phyloP scores from a whole-genome alignment of 2,888 invertebrate species.

The Zelleria hepariella region DNA sequence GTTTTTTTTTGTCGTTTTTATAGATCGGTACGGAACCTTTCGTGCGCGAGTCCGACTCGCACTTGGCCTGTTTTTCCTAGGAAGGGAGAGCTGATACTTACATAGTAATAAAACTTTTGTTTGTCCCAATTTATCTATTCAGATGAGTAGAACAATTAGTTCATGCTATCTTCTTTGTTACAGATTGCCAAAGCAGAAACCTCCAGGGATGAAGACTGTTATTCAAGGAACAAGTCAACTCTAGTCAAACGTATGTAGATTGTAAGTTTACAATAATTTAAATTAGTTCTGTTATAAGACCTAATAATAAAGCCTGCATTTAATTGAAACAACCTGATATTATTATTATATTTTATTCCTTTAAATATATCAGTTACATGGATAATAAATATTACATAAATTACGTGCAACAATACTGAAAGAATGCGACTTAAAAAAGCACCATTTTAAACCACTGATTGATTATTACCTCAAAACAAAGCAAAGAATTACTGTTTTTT shows the following conservation, averaged over 20 bases:
- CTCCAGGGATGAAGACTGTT: slow-evolving; percentile 46
- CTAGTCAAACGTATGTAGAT: slow-evolving; percentile 19
- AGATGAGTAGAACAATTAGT: too few species aligned
- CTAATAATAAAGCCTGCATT: not conserved
- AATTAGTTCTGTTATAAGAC: not conserved
- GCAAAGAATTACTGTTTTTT: too few species aligned
- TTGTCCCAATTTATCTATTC: too few species aligned
- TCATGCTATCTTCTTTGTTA: slow-evolving; percentile 11
- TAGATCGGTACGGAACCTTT: too few species aligned
- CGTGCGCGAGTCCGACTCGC: too few species aligned
- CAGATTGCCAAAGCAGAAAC: slow-evolving; percentile 61
- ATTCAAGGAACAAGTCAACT: slow-evolving; percentile 63
- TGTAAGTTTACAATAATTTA: not conserved
- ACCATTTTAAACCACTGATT: not conserved
- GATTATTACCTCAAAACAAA: not conserved
- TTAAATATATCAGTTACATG: slow-evolving; percentile 7
- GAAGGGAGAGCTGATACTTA: too few species aligned
- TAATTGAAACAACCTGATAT: not conserved
- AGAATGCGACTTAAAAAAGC: not conserved
- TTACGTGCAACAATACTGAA: not conserved
- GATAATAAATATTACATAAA: slow-evolving; percentile 11
- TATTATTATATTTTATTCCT: not conserved
- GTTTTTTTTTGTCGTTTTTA: too few species aligned
- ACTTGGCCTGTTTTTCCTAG: too few species aligned
- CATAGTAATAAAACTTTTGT: too few species aligned